These are phyloP conservation scores for Hemichromis elongatus DNA, from an alignment of 2,113 vertebrate species.

Conservation along the genomic window DNA sequence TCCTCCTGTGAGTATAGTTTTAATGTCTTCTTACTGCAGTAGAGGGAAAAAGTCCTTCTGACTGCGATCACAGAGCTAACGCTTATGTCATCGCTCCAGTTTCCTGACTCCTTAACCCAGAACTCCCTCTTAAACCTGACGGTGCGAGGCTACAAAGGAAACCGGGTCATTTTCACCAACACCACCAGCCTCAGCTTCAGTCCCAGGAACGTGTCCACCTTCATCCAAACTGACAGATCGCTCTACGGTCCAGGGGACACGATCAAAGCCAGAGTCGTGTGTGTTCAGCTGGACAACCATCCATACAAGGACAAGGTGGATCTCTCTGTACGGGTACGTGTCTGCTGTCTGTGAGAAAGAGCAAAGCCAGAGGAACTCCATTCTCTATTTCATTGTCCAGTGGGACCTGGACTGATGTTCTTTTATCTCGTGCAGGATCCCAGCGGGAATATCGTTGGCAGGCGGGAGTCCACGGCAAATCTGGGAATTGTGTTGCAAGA, in stretches of 20 bases:
- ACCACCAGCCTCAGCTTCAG: slow-evolving; percentile 63
- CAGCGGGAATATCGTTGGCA: slow-evolving; percentile 71
- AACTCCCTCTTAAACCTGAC: slow-evolving; percentile 30
- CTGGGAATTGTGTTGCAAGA: slow-evolving; percentile 77
- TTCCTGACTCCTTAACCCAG: not conserved
- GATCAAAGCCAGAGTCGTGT: slow-evolving; percentile 74
- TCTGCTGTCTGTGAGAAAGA: not conserved
- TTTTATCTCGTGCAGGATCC: slow-evolving; percentile 75
- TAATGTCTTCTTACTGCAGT: not conserved
- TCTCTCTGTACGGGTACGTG: slow-evolving; percentile 75
- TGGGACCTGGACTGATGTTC: not conserved
- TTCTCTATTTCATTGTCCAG: not conserved
- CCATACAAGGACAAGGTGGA: slow-evolving; percentile 73
- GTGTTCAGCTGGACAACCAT: slow-evolving; percentile 72
- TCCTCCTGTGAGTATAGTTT: slow-evolving; percentile 80
- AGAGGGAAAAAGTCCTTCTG: not conserved
- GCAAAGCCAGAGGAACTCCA: not conserved
- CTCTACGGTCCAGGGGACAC: slow-evolving; percentile 76
- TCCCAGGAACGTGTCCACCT: slow-evolving; percentile 69
- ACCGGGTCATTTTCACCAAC: slow-evolving; percentile 73
- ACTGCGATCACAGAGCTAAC: not conserved
- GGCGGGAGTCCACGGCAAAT: slow-evolving; percentile 73
- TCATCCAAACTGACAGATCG: slow-evolving; percentile 80
- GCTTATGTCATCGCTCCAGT: not conserved
- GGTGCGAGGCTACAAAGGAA: slow-evolving; percentile 66